Evolutionary conservation across 2,113 vertebrate species (phyloP).

Genomic region (Ranitomeya variabilis): DNA sequence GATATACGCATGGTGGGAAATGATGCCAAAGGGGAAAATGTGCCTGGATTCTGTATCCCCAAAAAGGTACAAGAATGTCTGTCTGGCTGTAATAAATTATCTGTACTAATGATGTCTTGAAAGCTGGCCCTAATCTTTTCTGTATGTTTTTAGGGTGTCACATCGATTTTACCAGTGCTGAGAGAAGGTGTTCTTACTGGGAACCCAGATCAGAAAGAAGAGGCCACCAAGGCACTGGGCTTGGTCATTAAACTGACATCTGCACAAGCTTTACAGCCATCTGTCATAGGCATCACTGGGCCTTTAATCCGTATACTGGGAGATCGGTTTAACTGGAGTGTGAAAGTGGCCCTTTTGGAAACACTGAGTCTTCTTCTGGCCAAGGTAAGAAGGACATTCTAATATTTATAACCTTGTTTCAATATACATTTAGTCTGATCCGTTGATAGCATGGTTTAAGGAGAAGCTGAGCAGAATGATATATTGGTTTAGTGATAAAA

Average conservation of each 20-base stretch:
- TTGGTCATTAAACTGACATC: slow-evolving; percentile 93
- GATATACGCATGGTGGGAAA: slow-evolving; percentile 86
- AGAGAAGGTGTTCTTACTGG: slow-evolving; percentile 94
- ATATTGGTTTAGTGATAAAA: too few relatives aligned
- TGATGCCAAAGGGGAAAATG: slow-evolving; percentile 87
- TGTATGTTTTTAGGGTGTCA: slow-evolving; percentile 82
- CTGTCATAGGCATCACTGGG: slow-evolving; percentile 94
- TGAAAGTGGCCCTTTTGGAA: slow-evolving; percentile 93
- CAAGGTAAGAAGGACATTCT: slow-evolving; percentile 76
- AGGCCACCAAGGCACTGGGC: slow-evolving; percentile 92
- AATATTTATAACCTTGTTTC: neutral
- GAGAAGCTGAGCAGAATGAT: too few relatives aligned
- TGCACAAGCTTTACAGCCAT: slow-evolving; percentile 90
- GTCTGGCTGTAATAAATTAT: neutral
- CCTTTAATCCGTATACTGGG: slow-evolving; percentile 96
- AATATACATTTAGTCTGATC: too few relatives aligned
- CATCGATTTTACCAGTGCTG: slow-evolving; percentile 92
- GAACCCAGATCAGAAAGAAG: slow-evolving; percentile 95
- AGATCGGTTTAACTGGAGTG: slow-evolving; percentile 92
- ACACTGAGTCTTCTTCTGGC: slow-evolving; percentile 91
- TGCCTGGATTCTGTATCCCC: slow-evolving; percentile 96
- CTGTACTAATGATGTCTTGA: neutral
- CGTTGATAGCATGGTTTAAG: too few relatives aligned
- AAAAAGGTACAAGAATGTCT: slow-evolving; percentile 83
- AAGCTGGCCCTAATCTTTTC: neutral